phyloP scores from a whole-genome alignment of 35 echinoderm and acorn worm genomes.

The Lytechinus pictus region DNA sequence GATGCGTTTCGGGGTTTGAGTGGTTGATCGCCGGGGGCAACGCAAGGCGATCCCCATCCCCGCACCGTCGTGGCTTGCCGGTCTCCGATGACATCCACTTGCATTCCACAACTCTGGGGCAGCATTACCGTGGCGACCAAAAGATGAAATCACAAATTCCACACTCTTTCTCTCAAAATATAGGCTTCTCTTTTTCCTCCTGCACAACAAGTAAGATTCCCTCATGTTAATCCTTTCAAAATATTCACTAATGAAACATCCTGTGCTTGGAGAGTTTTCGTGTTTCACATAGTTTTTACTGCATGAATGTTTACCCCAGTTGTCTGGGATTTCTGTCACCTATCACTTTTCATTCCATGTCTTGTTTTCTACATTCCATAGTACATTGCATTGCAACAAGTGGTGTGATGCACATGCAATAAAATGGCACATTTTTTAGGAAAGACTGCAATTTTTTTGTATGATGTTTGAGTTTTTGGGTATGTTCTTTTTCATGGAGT shows the following conservation, averaged over 20 bases:
- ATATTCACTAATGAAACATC: not conserved
- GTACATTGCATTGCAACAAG: not conserved
- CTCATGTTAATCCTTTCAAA: not conserved
- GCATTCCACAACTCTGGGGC: conserved; percentile 44
- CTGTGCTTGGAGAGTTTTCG: not conserved
- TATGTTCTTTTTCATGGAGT: too few relatives aligned
- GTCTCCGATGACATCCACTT: conserved; percentile 22
- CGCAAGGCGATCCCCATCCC: conserved; percentile 35
- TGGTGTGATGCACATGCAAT: not conserved
- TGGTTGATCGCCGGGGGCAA: conserved; percentile 51
- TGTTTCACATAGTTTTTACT: not conserved
- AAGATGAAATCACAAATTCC: conserved; percentile 44
- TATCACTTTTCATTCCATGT: not conserved
- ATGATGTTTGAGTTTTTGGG: too few relatives aligned
- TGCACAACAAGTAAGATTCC: not conserved
- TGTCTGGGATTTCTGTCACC: not conserved
- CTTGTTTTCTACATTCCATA: not conserved
- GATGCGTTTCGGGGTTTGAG: conserved; percentile 52
- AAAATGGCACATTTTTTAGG: not conserved
- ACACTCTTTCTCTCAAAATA: not conserved
- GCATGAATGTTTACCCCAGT: not conserved
- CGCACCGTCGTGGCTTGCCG: not conserved
- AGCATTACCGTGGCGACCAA: not conserved
- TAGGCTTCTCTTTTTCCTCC: not conserved
- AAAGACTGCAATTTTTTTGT: not conserved